phyloP scores from a whole-genome alignment of 2,888 invertebrate genomes.

The Eurytoma californica region DNA sequence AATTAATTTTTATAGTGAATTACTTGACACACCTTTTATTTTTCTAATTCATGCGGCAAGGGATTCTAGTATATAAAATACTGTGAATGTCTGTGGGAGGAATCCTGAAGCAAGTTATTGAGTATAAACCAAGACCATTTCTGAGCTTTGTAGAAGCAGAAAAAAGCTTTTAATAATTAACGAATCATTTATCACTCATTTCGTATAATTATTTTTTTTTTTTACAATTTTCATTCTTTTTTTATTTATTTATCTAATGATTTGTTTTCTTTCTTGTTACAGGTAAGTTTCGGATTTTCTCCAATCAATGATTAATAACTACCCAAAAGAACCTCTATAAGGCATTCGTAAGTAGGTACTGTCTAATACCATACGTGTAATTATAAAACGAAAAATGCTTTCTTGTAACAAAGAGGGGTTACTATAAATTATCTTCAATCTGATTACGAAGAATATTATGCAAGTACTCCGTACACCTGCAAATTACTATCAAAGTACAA shows the following conservation, averaged over 20 bases:
- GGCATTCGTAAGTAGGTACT: slow-evolving; percentile 31
- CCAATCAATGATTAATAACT: neutral
- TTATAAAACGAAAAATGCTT: slow-evolving; percentile 3
- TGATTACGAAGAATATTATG: slow-evolving; percentile 1
- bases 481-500: slow-evolving; percentile 12
- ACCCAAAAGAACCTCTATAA: neutral
- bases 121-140: too few relatives aligned
- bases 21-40: too few relatives aligned
- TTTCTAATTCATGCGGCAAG: too few relatives aligned
- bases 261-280: slow-evolving; percentile 31
- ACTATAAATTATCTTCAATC: neutral
- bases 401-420: neutral
- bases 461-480: neutral
- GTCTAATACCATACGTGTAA: neutral
- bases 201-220: neutral
- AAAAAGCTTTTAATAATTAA: too few relatives aligned
- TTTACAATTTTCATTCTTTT: neutral
- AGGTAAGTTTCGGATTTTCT: slow-evolving; percentile 37
- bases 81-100: too few relatives aligned
- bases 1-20: too few relatives aligned
- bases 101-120: too few relatives aligned
- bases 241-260: slow-evolving; percentile 1
- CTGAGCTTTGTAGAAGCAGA: too few relatives aligned
- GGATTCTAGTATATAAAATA: too few relatives aligned
- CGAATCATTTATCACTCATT: too few relatives aligned